Base-by-base conservation (phyloP, 2,113 vertebrate species). In the Rhabdornis inornatus region DNA sequence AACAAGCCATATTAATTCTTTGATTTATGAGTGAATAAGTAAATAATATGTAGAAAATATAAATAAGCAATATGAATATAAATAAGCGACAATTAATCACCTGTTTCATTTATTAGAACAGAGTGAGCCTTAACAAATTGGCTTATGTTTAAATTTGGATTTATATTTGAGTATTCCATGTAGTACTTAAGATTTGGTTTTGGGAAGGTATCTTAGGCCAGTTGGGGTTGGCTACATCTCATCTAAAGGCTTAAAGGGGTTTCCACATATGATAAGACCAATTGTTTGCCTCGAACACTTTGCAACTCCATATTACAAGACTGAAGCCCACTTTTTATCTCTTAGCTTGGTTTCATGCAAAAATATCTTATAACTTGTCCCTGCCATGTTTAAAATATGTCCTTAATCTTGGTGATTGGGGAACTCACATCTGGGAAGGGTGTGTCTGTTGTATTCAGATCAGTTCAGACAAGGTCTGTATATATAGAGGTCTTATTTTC, bases 341-440 rank as follows among this genome's bases (percentile, higher is more conserved):
- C 16, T 89, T 42, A 63, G 18, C 19, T 24, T 71, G 6, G 3
- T 35, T 87, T 71, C 5, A 30, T 33, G 15, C 27, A 49, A 76
- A 83, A 57, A 52, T 22, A 39, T 22, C 8, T 21, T 55, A 6
- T 13, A 40, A 60, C 33, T 69, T 65, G 13, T 52, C 27, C 24
- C 11, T 39, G 11, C 28, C 2, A 7, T 57, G 5, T 17, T 65
- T 80, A 6, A 12, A 40, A 7, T 18, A 17, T 7, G 22, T 52
- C 5, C 16, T 35, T 44, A 31, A 12, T 37, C 23, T 0, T 3
- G 28, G 15, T 75, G 40, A 16, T 17, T 0, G 2, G 40, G 16
- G 25, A 86, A 27, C 19, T 2, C 50, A n/a, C 21, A 50, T 12
- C 6, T 3, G 31, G 15, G 5, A 23, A 42, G 8, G 6, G 3